Evolutionary conservation across 2,797 vertebrate species (phyloP).

Genomic region (Kryptolebias ocellatus): DNA sequence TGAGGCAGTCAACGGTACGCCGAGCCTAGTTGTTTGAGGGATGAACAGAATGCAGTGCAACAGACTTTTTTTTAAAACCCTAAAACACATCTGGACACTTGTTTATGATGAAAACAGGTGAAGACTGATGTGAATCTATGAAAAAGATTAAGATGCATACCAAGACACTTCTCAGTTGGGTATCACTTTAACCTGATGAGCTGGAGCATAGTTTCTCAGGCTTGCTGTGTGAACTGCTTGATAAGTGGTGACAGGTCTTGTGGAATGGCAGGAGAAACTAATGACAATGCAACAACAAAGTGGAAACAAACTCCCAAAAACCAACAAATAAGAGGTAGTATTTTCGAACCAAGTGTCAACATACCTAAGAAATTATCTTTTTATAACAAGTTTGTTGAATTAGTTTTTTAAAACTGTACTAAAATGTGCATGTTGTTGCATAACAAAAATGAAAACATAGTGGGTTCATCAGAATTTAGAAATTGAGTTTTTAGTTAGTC

Average conservation of each 20-base stretch:
- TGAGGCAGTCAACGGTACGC: constrained; percentile 8
- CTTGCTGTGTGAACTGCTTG: constrained; percentile 1
- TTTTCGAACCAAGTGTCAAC: not conserved
- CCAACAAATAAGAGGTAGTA: not conserved
- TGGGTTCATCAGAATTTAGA: no score
- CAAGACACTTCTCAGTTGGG: not conserved
- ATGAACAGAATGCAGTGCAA: constrained; percentile 3
- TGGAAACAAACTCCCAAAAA: no score
- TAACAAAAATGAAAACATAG: no score
- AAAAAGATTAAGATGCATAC: constrained; percentile 1
- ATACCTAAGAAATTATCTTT: not conserved
- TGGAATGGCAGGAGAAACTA: not conserved
- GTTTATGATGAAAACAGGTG: not conserved
- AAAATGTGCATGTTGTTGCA: no score
- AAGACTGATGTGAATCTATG: constrained; percentile 7
- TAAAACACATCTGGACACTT: constrained; percentile 19
- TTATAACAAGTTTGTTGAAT: no score
- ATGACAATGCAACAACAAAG: not conserved
- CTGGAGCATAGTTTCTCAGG: not conserved
- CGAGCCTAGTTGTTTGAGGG: constrained; percentile 33
- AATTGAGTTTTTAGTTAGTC: no score
- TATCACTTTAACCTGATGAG: constrained; percentile 9
- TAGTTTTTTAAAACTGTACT: no score
- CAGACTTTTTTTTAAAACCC: constrained; percentile 1
- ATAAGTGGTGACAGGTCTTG: not conserved